A percentile compares a stretch with the other conserved stretches of the same genome.
phyloP scores from a whole-genome alignment of 2,888 invertebrate genomes.

The Alsophila aescularia region DNA sequence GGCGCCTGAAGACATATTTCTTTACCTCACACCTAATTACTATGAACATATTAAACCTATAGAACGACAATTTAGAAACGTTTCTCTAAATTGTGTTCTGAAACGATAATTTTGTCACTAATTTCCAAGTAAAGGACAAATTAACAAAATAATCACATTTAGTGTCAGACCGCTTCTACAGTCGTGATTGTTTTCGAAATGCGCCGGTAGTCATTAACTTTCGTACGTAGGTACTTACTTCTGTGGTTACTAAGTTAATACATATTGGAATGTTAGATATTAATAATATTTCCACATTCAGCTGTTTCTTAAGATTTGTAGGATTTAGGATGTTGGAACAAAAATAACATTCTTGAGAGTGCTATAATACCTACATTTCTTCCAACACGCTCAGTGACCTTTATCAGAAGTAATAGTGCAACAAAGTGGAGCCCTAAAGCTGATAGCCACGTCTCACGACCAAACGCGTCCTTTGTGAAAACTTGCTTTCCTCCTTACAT shows the following conservation, averaged over 20 bases:
- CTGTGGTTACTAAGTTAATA: background rate
- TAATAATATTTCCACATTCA: too few relatives aligned
- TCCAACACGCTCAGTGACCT: too few relatives aligned
- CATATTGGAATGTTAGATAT: background rate
- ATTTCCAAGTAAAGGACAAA: constrained; percentile 1
- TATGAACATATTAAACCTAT: too few relatives aligned
- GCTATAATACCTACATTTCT: too few relatives aligned
- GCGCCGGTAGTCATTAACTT: constrained; percentile 12
- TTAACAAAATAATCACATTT: constrained; percentile 27
- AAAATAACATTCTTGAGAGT: too few relatives aligned
- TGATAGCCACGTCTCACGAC: too few relatives aligned
- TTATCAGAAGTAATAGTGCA: too few relatives aligned
- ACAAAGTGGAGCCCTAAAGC: too few relatives aligned
- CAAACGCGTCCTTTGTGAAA: constrained; percentile 1
- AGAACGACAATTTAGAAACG: background rate
- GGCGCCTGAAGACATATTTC: too few relatives aligned
- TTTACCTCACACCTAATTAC: too few relatives aligned
- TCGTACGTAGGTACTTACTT: constrained; percentile 5
- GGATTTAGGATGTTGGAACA: too few relatives aligned
- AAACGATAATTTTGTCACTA: background rate
- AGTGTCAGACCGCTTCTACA: constrained; percentile 3
- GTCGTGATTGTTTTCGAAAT: constrained; percentile 19
- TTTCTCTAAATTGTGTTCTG: background rate
- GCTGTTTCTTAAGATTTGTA: too few relatives aligned
- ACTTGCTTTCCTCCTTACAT: constrained; percentile 28